Base-by-base conservation (phyloP, 1,140 invertebrate species). In the Penaeus indicus region DNA sequence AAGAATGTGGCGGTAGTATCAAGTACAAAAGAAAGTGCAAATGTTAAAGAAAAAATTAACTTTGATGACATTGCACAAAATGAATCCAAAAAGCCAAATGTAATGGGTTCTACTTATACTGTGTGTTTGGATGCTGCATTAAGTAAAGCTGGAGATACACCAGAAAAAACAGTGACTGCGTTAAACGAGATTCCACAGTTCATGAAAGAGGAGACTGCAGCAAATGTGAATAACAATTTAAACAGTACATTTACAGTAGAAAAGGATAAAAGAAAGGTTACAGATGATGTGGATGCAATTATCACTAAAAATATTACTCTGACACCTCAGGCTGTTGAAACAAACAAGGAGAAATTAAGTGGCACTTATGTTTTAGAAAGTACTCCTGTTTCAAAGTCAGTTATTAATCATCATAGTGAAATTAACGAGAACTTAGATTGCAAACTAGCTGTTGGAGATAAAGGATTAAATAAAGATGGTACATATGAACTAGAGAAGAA, bases 231-330 rank as follows among this genome's bases (percentile, higher is more conserved):
- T 32, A 19, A 19, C 18, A 11, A 75, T 54, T 5, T 88, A 64
- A 84, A 88, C 32, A 84, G 54, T 21, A 88, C 87, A 38, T 88
- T 84, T 84, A 69, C 82, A 42, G 63, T 88, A 25, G 72, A 47
- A 25, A 84, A 84, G 19, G 27, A 82, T 25, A 62, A 88, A 27
- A 32, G 61, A 32, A 62, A 22, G 22, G 61, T 22, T 83, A 62
- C 25, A 27, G 10, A 75, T 32, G 72, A 83, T 22, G 4, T 19
- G 54, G 27, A 27, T 62, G 60, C 22, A n/a, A 60, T 13, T 25
- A 61, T 62, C 21, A 19, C 47, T 19, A n/a, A 25, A 18, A 32
- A 62, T 63, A 83, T 19, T 32, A 16, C 27, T 32, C 8, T 38
- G 18, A 19, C 25, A 75, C 13, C 27, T 10, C 22, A 75, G 25